Conservation (phyloP, 2,797 vertebrate species). For the Lepilemur septentrionalis region DNA sequence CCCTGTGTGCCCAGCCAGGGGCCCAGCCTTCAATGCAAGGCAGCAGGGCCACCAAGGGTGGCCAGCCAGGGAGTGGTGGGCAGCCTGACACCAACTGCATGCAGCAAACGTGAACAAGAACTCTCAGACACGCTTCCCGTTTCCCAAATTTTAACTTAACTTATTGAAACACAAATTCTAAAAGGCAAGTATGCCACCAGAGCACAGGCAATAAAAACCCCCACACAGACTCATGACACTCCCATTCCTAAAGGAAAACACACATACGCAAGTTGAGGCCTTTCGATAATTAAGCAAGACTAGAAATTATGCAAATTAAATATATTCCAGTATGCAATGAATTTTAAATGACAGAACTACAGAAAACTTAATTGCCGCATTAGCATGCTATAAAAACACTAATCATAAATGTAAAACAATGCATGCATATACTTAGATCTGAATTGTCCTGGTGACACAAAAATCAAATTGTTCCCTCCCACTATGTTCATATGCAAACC, state of each 20-base stretch:
- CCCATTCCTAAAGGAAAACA: slow-evolving; percentile 46
- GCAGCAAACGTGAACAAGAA: fast-evolving
- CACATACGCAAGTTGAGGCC: slow-evolving; percentile 31
- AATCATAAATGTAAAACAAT: slow-evolving; percentile 69
- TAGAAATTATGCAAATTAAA: slow-evolving; percentile 76
- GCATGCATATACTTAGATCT: background rate
- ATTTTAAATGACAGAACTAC: slow-evolving; percentile 72
- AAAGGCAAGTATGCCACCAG: background rate
- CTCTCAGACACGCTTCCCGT: background rate
- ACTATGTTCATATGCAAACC: background rate
- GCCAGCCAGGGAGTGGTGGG: fast-evolving
- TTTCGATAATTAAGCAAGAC: slow-evolving; percentile 69
- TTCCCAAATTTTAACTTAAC: background rate
- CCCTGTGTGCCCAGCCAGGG: background rate
- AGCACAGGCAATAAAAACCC: background rate
- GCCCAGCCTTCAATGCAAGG: too few relatives aligned
- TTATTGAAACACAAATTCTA: background rate
- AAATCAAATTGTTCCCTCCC: background rate
- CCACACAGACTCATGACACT: background rate
- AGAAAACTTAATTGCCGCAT: slow-evolving; percentile 71
- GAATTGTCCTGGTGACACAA: background rate
- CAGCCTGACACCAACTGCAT: fast-evolving
- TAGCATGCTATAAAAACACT: slow-evolving; percentile 75
- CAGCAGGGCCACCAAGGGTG: background rate
- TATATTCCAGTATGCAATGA: slow-evolving; percentile 58